phyloP scores from a whole-genome alignment of 1,140 invertebrate species.

The Tachypleus tridentatus region DNA sequence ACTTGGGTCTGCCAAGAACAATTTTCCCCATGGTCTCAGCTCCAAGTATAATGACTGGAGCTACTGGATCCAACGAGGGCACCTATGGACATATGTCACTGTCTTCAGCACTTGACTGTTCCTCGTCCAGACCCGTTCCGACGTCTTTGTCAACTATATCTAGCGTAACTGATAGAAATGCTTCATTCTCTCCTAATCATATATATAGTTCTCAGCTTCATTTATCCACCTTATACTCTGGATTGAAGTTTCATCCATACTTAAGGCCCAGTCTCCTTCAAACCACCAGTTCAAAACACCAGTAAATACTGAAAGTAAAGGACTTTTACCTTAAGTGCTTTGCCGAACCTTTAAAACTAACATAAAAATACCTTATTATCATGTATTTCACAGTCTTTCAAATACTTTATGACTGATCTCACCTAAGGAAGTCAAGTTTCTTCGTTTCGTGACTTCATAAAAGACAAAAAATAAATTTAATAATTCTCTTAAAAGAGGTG shows the following conservation, averaged over 20 bases:
- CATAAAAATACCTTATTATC: too few species aligned
- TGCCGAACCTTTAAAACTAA: too few species aligned
- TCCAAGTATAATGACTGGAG: neutral
- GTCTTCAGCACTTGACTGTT: neutral
- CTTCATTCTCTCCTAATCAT: slow-evolving; percentile 6
- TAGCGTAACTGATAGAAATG: neutral
- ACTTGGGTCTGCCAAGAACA: slow-evolving; percentile 17
- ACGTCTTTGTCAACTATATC: slow-evolving; percentile 1
- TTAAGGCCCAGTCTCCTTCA: slow-evolving; percentile 15
- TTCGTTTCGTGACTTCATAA: too few species aligned
- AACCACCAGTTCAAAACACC: too few species aligned
- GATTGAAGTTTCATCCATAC: slow-evolving; percentile 17
- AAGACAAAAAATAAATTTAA: too few species aligned
- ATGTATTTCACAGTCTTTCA: too few species aligned
- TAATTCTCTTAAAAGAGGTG: too few species aligned
- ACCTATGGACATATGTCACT: neutral
- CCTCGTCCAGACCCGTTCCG: neutral
- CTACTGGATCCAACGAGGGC: neutral
- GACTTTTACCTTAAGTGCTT: too few species aligned
- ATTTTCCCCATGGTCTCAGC: slow-evolving; percentile 8
- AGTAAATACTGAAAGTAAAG: too few species aligned
- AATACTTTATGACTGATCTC: too few species aligned
- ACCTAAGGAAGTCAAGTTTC: too few species aligned
- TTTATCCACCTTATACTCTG: slow-evolving; percentile 12
- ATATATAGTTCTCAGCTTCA: slow-evolving; percentile 12